Evolutionary conservation across 1,140 invertebrate species (phyloP).

Genomic region (Akabosia matsudoensis): DNA sequence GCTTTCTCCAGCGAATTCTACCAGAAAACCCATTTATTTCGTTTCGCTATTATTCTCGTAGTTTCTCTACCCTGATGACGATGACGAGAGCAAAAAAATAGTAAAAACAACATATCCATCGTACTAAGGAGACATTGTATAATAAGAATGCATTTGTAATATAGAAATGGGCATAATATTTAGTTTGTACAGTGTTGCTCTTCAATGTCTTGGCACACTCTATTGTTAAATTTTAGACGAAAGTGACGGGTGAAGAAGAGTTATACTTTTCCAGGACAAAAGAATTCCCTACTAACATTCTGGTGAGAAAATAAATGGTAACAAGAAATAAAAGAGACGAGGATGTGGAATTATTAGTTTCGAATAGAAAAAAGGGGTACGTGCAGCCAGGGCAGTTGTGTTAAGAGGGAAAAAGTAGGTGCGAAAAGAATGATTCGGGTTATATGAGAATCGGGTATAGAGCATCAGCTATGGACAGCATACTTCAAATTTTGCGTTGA

Average conservation of each 20-base stretch:
- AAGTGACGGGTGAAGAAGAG: neutral
- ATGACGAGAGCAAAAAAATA: too few relatives aligned
- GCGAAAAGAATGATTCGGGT: neutral
- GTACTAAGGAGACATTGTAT: too few relatives aligned
- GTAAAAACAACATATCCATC: too few relatives aligned
- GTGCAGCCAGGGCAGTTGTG: neutral
- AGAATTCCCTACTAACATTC: neutral
- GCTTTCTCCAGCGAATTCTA: conserved; percentile 18
- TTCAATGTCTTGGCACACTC: neutral
- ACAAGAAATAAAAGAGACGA: neutral
- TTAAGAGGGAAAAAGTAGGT: neutral
- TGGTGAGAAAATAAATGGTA: neutral
- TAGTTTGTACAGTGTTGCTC: neutral
- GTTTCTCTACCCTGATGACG: too few relatives aligned
- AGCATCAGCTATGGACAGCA: too few relatives aligned
- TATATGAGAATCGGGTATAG: too few relatives aligned
- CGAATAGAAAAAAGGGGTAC: neutral
- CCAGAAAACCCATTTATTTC: neutral
- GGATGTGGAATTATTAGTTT: neutral
- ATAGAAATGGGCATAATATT: neutral
- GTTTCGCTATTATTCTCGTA: neutral
- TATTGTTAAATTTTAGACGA: neutral
- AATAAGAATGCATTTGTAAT: too few relatives aligned
- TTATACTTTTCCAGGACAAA: conserved; percentile 1
- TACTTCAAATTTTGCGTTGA: too few relatives aligned